phyloP scores from a whole-genome alignment of 1,140 invertebrate genomes.

The Magallana ariakensis region DNA sequence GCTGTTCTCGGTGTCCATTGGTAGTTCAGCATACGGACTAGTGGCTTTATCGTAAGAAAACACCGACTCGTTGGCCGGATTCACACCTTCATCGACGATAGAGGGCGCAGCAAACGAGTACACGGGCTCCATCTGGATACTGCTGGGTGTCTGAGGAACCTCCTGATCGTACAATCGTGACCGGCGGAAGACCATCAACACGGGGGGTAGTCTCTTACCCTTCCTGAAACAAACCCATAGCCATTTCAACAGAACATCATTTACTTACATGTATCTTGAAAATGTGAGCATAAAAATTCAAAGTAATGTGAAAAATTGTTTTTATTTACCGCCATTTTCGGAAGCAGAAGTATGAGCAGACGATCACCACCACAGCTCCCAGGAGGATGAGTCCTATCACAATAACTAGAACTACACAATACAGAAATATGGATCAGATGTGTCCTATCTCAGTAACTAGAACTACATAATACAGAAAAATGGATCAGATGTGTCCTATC shows the following conservation, averaged over 20 bases:
- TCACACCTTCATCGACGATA: not conserved
- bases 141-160: not conserved
- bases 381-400: not conserved
- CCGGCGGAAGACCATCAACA: not conserved
- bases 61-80: not conserved
- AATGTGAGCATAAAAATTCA: no score
- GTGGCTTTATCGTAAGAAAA: not conserved
- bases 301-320: no score
- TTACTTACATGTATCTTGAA: no score
- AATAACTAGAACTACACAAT: not conserved
- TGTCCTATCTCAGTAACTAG: not conserved
- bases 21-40: not conserved
- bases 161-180: not conserved
- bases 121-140: not conserved
- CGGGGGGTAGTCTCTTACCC: not conserved
- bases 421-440: not conserved
- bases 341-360: conserved; percentile 4
- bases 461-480: not conserved
- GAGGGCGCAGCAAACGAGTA: not conserved
- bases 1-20: not conserved
- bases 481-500: not conserved
- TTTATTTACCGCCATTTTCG: conserved; percentile 16
- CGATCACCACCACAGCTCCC: not conserved
- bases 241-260: no score
- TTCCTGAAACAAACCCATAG: not conserved